Evolutionary conservation across 2,113 vertebrate genomes (phyloP), one percentile per base, ranked within the genome.

Genomic region (Chamaea fasciata): DNA sequence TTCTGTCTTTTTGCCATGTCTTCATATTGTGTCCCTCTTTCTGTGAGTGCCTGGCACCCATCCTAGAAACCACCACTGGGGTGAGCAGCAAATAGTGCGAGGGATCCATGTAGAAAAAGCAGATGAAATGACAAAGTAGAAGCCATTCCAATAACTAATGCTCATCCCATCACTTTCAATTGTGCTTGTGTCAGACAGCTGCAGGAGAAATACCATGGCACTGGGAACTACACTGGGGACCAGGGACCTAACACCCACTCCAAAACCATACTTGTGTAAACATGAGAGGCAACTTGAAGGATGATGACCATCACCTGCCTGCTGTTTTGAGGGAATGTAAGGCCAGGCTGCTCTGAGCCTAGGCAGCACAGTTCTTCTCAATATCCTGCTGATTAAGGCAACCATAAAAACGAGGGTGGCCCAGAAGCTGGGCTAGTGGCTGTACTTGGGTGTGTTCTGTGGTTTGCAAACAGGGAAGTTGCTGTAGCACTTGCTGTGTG

Each of bases 371-470:
- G 31, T 1, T 65, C 15, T 62, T 83, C 37, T 23, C 42, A 70
- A 59, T 39, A 10, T 6, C 19, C 20, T 86, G 22, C 24, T 87
- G 46, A 89, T 80, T 65, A 62, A 46, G 28, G 35, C 44, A 92
- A 24, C 15, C 15, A 24, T 63, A 71, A 59, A 74, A 87, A 30
- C 0, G 0, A 55, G 6, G 35, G 20, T n/a, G 35, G 41, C 1
- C 3, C 1, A 5, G 1, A 46, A 10, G 0, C 2, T 57, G 2
- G 1, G 10, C 1, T 2, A 8, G 1, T 11, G 1, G 3, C 1
- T 6, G 0, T 13, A 8, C 2, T 0, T 44, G 47, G 3, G 2
- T 3, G 2, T 1, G 8, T 0, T 57, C 3, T 41, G 19, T 62
- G 19, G 8, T 22, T 59, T 85, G 11, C 0, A 46, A 8, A 1